Conservation (phyloP, 2,888 invertebrate genomes). For the Asteroscopus sphinx region DNA sequence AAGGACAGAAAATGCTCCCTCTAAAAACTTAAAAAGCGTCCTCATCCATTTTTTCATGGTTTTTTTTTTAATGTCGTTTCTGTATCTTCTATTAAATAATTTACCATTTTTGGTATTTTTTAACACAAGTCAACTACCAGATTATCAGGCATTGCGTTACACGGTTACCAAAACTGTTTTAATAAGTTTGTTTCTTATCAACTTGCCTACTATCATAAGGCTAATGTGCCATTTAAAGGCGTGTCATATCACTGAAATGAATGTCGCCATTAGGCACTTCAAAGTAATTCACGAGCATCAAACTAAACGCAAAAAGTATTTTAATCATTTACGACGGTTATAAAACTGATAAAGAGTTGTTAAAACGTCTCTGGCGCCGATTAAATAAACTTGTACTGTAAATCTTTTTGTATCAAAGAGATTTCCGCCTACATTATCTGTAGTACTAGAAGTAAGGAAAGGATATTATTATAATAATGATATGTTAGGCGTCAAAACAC, state of each 20-base stretch:
- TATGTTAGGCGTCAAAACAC: too few species aligned
- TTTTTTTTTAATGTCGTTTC: too few species aligned
- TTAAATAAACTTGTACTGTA: constrained; percentile 50
- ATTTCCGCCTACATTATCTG: constrained; percentile 47
- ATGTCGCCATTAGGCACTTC: constrained; percentile 39
- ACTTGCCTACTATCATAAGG: background rate
- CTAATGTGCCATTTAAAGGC: background rate
- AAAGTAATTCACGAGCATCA: constrained; percentile 38
- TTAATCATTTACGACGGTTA: constrained; percentile 53
- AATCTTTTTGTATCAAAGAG: constrained; percentile 57
- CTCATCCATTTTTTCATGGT: too few species aligned
- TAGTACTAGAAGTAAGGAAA: constrained; percentile 1
- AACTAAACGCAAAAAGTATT: constrained; percentile 29
- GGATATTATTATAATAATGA: background rate
- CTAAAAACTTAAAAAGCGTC: too few species aligned
- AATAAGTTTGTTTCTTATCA: background rate
- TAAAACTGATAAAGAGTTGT: constrained; percentile 59
- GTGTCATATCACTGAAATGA: constrained; percentile 9
- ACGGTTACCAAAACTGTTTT: background rate
- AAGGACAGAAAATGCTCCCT: too few species aligned
- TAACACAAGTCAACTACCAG: too few species aligned
- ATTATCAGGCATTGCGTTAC: too few species aligned
- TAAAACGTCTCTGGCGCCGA: constrained; percentile 47
- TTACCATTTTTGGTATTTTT: too few species aligned
- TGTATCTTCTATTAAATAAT: too few species aligned